These are phyloP conservation scores for Brevimyrus niger DNA, from an alignment of 2,113 vertebrate species.

Conservation along the genomic window DNA sequence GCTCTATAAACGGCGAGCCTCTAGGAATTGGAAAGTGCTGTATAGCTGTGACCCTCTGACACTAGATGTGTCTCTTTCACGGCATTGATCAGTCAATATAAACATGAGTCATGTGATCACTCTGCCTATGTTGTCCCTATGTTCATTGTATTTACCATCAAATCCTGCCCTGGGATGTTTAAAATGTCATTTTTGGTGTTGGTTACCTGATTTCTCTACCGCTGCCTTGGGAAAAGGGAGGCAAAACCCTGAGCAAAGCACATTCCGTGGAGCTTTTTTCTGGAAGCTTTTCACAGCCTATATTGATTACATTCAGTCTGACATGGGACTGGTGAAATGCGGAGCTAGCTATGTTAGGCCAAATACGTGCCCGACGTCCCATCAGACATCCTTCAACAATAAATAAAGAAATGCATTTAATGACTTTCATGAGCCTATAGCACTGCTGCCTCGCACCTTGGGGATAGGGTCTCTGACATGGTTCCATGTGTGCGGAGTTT, in stretches of 20 bases:
- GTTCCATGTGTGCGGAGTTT: neutral
- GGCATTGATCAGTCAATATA: neutral
- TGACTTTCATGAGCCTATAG: neutral
- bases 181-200: neutral
- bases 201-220: neutral
- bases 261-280: slow-evolving; percentile 43
- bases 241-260: slow-evolving; percentile 55
- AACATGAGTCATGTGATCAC: neutral
- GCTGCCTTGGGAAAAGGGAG: neutral
- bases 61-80: neutral
- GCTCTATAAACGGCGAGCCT: neutral
- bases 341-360: slow-evolving; percentile 27
- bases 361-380: neutral
- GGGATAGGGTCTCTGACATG: neutral
- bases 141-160: neutral
- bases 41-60: neutral
- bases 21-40: neutral
- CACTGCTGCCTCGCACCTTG: neutral
- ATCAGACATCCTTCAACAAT: neutral
- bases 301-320: slow-evolving; percentile 50
- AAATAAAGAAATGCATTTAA: neutral
- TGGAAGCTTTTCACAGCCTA: slow-evolving; percentile 49
- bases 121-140: neutral
- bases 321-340: slow-evolving; percentile 32
- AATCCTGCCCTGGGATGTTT: neutral